phyloP scores from a whole-genome alignment of 2,888 invertebrate species.

The Torymus tubicola region DNA sequence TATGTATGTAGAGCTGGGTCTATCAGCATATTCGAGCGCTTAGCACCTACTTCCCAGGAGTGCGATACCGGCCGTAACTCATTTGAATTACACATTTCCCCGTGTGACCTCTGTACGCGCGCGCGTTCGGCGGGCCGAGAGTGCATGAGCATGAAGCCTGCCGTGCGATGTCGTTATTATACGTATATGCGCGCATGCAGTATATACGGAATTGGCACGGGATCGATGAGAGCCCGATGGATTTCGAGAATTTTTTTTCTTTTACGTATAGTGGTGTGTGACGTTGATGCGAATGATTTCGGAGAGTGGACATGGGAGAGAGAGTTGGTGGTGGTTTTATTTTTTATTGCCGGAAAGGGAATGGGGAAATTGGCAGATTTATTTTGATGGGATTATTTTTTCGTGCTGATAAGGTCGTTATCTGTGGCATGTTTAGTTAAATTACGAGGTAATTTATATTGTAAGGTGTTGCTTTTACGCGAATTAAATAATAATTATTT shows the following conservation, averaged over 20 bases:
- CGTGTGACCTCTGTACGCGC: constrained; percentile 46
- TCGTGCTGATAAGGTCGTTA: background rate
- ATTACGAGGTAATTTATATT: too few species aligned
- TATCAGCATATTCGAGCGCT: constrained; percentile 76
- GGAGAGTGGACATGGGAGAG: too few species aligned
- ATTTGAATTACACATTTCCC: constrained; percentile 76
- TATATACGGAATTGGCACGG: background rate
- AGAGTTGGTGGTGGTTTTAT: too few species aligned
- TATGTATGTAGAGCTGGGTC: constrained; percentile 59
- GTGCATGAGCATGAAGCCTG: too few species aligned
- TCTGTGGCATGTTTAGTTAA: background rate
- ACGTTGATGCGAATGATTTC: too few species aligned
- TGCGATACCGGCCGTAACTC: constrained; percentile 75
- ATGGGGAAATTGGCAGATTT: too few species aligned
- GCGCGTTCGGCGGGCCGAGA: background rate
- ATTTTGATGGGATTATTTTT: too few species aligned
- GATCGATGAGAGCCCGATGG: constrained; percentile 9
- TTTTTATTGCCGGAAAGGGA: too few species aligned
- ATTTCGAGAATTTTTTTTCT: too few species aligned
- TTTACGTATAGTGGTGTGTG: too few species aligned
- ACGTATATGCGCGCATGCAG: background rate
- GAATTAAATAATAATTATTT: too few species aligned
- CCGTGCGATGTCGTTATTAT: constrained; percentile 8
- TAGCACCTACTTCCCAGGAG: constrained; percentile 77
- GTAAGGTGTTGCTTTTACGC: too few species aligned